These are phyloP conservation scores for Cyprinella venusta DNA, from an alignment of 2,797 vertebrate genomes.

Conservation along the genomic window DNA sequence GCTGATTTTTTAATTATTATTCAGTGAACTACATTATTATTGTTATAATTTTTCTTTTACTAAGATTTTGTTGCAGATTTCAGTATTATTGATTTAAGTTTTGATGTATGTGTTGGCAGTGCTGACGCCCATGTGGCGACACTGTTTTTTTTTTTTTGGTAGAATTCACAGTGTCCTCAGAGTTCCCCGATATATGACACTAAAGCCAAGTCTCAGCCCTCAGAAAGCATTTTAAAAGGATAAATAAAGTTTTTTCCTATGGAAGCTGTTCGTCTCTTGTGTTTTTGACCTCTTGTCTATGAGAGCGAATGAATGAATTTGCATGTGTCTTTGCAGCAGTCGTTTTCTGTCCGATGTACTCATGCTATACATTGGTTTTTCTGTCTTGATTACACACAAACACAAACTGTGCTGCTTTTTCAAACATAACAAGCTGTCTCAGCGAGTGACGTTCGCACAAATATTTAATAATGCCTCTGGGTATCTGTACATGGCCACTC, in stretches of 20 bases:
- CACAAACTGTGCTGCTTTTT: conserved; percentile 31
- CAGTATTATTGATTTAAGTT: conserved; percentile 61
- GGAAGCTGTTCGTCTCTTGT: conserved; percentile 52
- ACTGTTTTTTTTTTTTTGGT: conserved; percentile 13
- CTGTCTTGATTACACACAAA: conserved; percentile 10
- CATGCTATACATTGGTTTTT: conserved; percentile 1
- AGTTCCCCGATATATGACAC: conserved; percentile 45
- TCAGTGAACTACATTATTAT: conserved; percentile 52
- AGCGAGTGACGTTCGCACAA: conserved; percentile 37
- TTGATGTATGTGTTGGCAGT: conserved; percentile 61
- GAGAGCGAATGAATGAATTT: conserved; percentile 9
- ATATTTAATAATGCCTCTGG: conserved; percentile 50
- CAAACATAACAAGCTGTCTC: conserved; percentile 48
- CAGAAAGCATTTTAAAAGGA: conserved; percentile 66
- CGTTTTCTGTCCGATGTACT: conserved; percentile 22
- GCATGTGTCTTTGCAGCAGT: conserved; percentile 6
- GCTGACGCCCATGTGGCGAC: conserved; percentile 49
- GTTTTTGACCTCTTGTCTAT: conserved; percentile 17
- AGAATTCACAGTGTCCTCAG: conserved; percentile 51
- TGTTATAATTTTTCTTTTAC: conserved; percentile 56
- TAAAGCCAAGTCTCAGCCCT: conserved; percentile 56
- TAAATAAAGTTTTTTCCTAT: conserved; percentile 71
- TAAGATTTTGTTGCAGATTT: conserved; percentile 55
- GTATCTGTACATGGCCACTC: conserved; percentile 39
- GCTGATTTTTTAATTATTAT: conserved; percentile 47